phyloP scores from a whole-genome alignment of 2,797 vertebrate genomes.

The Sebastes goodei region DNA sequence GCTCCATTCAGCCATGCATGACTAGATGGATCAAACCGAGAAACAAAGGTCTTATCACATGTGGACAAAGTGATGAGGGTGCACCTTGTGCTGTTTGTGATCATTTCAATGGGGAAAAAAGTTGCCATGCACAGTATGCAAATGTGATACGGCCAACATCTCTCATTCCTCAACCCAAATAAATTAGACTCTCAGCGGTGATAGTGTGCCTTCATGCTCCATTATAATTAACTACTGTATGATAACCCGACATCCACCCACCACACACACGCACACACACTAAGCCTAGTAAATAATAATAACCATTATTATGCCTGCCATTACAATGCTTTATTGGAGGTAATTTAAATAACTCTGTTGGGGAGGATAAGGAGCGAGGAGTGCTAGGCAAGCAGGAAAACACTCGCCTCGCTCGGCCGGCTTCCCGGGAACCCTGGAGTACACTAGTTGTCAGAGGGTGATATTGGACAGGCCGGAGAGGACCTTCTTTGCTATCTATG shows the following conservation, averaged over 20 bases:
- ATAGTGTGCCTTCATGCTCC: constrained; percentile 57
- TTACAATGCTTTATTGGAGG: constrained; percentile 73
- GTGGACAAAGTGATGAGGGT: constrained; percentile 41
- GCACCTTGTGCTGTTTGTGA: constrained; percentile 12
- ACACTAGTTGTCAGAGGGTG: constrained; percentile 5
- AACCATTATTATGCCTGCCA: constrained; percentile 69
- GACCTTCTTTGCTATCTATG: neutral
- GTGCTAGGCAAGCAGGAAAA: constrained; percentile 68
- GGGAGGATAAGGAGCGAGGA: constrained; percentile 57
- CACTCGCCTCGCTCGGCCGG: constrained; percentile 20
- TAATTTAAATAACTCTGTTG: constrained; percentile 74
- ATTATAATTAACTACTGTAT: constrained; percentile 80
- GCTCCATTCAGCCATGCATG: constrained; percentile 16
- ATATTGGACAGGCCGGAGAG: neutral
- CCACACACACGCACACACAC: constrained; percentile 33
- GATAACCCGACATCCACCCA: constrained; percentile 58
- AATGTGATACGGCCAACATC: constrained; percentile 41
- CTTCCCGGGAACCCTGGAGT: neutral
- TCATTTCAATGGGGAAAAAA: neutral
- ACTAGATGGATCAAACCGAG: constrained; percentile 34
- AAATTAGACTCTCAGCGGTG: constrained; percentile 69
- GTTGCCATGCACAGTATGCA: constrained; percentile 32
- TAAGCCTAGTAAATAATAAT: constrained; percentile 77
- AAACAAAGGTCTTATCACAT: constrained; percentile 44
- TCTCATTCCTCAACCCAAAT: constrained; percentile 60